Percentiles rank a stretch among this genome's conserved stretches.
Evolutionary conservation across 2,888 invertebrate species (phyloP).

Genomic region (Congeria kusceri): DNA sequence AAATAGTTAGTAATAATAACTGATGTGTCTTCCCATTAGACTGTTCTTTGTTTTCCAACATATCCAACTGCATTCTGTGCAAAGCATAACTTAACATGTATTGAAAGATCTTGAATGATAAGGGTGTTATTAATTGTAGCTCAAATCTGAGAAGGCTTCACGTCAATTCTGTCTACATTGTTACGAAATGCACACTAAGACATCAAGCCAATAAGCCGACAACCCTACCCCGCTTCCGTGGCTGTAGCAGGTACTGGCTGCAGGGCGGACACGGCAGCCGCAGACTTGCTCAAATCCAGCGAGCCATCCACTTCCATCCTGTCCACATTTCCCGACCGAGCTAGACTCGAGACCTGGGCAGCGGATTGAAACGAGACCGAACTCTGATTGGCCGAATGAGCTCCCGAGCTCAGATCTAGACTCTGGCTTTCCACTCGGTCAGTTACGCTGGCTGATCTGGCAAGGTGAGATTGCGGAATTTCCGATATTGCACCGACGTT

Average conservation of each 20-base stretch:
- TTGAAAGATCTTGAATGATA: no score
- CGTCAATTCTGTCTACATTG: no score
- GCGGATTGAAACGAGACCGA: background rate
- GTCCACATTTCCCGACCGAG: background rate
- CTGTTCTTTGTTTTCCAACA: no score
- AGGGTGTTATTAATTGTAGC: no score
- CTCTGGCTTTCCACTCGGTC: conserved; percentile 4
- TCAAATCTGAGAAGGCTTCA: no score
- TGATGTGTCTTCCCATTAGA: no score
- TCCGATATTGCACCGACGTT: conserved; percentile 16
- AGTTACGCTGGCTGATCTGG: conserved; percentile 9
- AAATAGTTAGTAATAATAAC: no score
- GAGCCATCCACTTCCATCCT: conserved; percentile 56
- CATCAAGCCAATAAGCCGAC: no score
- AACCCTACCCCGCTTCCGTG: conserved; percentile 10
- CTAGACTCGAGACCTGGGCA: conserved; percentile 3
- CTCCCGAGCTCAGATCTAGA: conserved; percentile 29
- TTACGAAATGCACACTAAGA: no score
- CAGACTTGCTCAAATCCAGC: conserved; percentile 59
- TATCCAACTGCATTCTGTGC: no score
- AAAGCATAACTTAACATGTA: no score
- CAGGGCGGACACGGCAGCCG: conserved; percentile 49
- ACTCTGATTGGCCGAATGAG: background rate
- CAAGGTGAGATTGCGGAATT: conserved; percentile 6
- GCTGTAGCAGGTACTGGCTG: conserved; percentile 33